Percentiles rank a stretch among this genome's conserved stretches.
Evolutionary conservation across 1,140 invertebrate genomes (phyloP).

Genomic region (Drosophila littoralis): DNA sequence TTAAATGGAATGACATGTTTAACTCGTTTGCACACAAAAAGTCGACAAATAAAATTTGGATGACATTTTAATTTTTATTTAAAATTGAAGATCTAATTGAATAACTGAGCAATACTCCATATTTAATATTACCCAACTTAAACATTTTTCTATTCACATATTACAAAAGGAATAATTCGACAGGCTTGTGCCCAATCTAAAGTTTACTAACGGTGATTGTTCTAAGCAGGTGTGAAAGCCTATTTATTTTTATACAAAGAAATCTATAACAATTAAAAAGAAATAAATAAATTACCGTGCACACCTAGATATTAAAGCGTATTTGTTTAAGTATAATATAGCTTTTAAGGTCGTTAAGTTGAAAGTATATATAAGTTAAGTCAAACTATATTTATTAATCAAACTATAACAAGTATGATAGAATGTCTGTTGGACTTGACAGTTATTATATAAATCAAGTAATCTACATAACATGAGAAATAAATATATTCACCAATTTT

Average conservation of each 20-base stretch:
- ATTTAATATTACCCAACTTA: too few species aligned
- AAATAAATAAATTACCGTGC: too few species aligned
- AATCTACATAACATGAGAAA: neutral
- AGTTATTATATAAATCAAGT: conserved; percentile 2
- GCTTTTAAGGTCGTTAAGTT: too few species aligned
- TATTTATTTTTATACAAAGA: too few species aligned
- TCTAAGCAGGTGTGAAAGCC: too few species aligned
- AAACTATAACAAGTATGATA: neutral
- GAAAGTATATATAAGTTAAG: too few species aligned
- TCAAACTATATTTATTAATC: too few species aligned
- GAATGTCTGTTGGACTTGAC: neutral
- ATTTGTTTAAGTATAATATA: neutral
- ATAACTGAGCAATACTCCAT: neutral
- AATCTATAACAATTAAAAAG: too few species aligned
- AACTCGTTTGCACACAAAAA: neutral
- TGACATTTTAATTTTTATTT: neutral
- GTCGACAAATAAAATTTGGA: neutral
- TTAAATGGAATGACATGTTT: neutral
- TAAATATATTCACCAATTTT: conserved; percentile 23
- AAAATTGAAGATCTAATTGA: neutral
- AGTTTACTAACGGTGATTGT: too few species aligned
- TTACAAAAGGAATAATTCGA: too few species aligned
- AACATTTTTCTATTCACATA: too few species aligned
- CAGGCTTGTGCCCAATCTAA: too few species aligned
- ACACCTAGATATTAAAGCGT: neutral